phyloP scores from a whole-genome alignment of 2,113 vertebrate genomes.

The Nematolebias whitei region DNA sequence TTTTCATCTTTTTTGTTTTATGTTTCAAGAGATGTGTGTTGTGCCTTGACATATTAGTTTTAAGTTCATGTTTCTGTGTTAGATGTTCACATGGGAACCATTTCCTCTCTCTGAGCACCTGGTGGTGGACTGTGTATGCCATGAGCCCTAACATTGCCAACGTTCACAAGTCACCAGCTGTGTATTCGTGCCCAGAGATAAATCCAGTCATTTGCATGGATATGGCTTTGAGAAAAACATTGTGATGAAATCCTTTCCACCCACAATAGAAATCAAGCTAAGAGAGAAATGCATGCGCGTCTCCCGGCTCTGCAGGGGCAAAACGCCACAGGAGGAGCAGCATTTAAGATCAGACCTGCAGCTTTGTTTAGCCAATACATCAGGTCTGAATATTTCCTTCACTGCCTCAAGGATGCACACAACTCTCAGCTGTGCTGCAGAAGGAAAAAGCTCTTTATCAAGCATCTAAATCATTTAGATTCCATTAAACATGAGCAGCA shows the following conservation, averaged over 20 bases:
- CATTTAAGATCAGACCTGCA: constrained; percentile 8
- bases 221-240: constrained; percentile 54
- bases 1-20: too few relatives aligned
- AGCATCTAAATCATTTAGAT: constrained; percentile 39
- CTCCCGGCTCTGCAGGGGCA: constrained; percentile 17
- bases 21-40: constrained; percentile 26
- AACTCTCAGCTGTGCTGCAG: neutral
- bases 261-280: constrained; percentile 34
- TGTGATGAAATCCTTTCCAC: constrained; percentile 46
- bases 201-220: constrained; percentile 70
- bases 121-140: constrained; percentile 34
- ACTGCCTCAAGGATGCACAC: constrained; percentile 5
- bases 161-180: constrained; percentile 42
- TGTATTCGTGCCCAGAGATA: constrained; percentile 48
- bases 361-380: constrained; percentile 35
- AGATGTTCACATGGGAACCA: constrained; percentile 59
- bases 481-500: constrained; percentile 22
- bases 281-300: constrained; percentile 9
- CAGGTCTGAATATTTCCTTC: constrained; percentile 6
- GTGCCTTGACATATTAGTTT: too few relatives aligned
- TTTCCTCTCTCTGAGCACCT: constrained; percentile 53
- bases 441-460: constrained; percentile 17
- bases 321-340: constrained; percentile 15
- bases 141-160: constrained; percentile 29
- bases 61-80: constrained; percentile 44